phyloP scores from a whole-genome alignment of 2,113 vertebrate species.

The Litocranius walleri region DNA sequence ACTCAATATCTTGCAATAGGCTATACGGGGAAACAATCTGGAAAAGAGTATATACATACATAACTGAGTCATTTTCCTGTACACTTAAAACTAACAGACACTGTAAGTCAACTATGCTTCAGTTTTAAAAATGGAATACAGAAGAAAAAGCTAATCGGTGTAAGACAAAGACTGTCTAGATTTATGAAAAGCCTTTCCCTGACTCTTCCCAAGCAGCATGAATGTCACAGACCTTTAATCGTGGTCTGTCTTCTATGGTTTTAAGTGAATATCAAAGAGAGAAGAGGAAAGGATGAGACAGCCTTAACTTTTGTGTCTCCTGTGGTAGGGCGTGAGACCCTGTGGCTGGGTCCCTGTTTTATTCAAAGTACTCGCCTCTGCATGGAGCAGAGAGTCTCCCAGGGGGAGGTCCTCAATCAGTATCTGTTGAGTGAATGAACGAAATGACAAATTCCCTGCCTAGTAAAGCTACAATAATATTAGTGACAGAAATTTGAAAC shows the following conservation, averaged over 20 bases:
- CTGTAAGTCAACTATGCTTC: neutral
- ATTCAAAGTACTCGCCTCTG: fast-evolving
- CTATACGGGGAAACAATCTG: neutral
- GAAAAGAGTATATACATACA: neutral
- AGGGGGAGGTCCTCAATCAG: neutral
- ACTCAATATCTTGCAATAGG: neutral
- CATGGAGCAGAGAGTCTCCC: fast-evolving
- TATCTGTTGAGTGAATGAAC: neutral
- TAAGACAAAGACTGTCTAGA: neutral
- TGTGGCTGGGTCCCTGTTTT: neutral
- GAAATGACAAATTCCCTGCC: neutral
- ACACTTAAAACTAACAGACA: neutral
- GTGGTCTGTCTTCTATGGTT: neutral
- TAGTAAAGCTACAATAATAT: neutral
- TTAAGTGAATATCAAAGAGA: neutral
- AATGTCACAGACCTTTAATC: neutral
- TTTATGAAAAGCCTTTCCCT: neutral
- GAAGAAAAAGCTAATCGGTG: neutral
- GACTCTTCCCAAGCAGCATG: neutral
- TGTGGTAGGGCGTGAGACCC: neutral
- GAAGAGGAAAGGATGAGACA: neutral
- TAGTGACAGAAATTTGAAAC: neutral
- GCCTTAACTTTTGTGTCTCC: neutral
- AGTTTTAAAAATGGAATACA: neutral
- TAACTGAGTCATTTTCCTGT: neutral